Conservation (phyloP, 2,888 invertebrate species). For the Adela reaumurella region DNA sequence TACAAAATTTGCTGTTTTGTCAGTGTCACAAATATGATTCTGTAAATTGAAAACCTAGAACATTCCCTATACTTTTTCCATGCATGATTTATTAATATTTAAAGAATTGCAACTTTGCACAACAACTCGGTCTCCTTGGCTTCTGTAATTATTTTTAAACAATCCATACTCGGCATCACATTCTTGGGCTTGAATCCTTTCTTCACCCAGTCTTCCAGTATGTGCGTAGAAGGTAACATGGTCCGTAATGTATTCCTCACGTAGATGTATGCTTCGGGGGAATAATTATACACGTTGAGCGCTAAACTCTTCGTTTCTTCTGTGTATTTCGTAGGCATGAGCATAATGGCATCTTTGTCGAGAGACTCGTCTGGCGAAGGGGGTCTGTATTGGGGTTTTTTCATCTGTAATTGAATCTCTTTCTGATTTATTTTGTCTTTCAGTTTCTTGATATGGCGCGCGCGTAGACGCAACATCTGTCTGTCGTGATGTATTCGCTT, state of each 20-base stretch:
- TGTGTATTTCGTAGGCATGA: conserved; percentile 44
- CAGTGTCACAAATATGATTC: no score
- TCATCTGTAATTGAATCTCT: conserved; percentile 32
- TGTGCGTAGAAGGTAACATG: conserved; percentile 40
- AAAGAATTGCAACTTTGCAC: conserved; percentile 21
- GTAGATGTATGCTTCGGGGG: conserved; percentile 46
- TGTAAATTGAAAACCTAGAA: no score
- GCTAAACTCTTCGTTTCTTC: conserved; percentile 46
- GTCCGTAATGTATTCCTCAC: conserved; percentile 41
- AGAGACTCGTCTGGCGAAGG: conserved; percentile 37
- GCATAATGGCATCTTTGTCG: conserved; percentile 42
- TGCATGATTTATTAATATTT: no score
- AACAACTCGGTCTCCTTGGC: conserved; percentile 37
- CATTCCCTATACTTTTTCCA: no score
- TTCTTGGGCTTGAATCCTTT: conserved; percentile 36
- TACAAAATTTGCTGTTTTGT: no score
- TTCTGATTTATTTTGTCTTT: conserved; percentile 37
- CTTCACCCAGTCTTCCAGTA: conserved; percentile 36
- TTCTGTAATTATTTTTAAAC: conserved; percentile 37
- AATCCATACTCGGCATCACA: conserved; percentile 25
- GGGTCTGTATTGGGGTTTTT: conserved; percentile 38
- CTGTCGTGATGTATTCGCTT: conserved; percentile 36
- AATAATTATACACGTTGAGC: conserved; percentile 43
- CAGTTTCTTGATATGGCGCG: conserved; percentile 26
- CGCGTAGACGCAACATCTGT: conserved; percentile 34